Conservation (phyloP, 2,113 vertebrate genomes). For the Oncorhynchus mykiss region DNA sequence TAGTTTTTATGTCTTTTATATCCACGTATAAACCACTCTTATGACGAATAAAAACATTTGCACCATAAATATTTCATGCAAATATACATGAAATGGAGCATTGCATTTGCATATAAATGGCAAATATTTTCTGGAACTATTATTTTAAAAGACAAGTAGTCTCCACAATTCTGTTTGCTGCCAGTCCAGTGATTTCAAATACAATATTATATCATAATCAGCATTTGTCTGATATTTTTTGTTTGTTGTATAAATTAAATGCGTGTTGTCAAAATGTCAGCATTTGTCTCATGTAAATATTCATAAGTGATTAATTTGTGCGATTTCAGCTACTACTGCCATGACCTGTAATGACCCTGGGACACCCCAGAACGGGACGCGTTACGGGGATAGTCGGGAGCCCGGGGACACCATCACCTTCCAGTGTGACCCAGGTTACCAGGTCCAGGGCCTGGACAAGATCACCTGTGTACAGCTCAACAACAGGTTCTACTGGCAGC, state of each 20-base stretch:
- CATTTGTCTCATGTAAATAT: background rate
- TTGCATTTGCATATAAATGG: background rate
- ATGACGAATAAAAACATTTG: background rate
- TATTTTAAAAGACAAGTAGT: background rate
- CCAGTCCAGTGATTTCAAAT: background rate
- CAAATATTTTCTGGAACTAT: background rate
- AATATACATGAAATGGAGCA: background rate
- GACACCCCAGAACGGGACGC: slow-evolving; percentile 89
- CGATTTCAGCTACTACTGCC: slow-evolving; percentile 84
- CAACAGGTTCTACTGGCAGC: slow-evolving; percentile 95
- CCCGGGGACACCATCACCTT: slow-evolving; percentile 92
- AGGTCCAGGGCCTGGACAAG: slow-evolving; percentile 87
- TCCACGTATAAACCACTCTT: background rate
- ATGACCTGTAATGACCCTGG: slow-evolving; percentile 96
- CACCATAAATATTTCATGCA: background rate
- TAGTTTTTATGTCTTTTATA: too few species aligned
- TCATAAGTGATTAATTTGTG: background rate
- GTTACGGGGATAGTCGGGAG: slow-evolving; percentile 91
- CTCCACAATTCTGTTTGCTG: background rate
- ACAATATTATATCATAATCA: background rate
- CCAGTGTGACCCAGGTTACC: slow-evolving; percentile 95
- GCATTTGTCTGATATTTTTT: background rate
- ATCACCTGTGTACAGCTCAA: slow-evolving; percentile 92
- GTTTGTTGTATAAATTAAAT: too few species aligned
- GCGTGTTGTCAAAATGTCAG: background rate